Evolutionary conservation across 2,113 vertebrate genomes (phyloP), one percentile per base, ranked within the genome.

Genomic region (Nibea albiflora): DNA sequence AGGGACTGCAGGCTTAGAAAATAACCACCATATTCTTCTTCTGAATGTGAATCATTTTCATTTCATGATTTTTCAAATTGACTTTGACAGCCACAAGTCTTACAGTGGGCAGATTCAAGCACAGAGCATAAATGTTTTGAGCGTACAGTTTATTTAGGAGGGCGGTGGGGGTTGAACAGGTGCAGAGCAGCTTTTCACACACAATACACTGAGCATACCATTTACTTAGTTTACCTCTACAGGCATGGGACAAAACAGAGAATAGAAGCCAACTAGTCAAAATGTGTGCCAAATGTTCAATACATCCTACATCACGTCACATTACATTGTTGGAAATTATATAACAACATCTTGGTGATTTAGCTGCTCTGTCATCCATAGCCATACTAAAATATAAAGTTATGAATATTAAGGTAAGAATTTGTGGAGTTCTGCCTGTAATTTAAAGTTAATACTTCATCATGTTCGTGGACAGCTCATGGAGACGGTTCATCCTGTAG

Each of bases 1-100:
- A 47, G 31, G 20, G 35, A 73, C 35, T 60, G 57, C 44, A 81
- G 46, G 54, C 53, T 70, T 44, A 57, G 28, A 63, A 20, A 73
- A 58, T 54, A 56, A 67, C 0, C 4, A 42, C 35, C 19, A 53
- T 35, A 17, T 39, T 76, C 62, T n/a, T 46, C 9, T n/a, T 46
- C 9, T 77, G 31, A 81, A 68, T 73, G 57, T 53, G 60, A 80
- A 69, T 66, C 52, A 67, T 69, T 82, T 70, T 56, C 19, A 60
- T 50, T 75, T 64, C 31, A 54, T 60, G 24, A 22, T 74, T 68
- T 79, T 28, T 42, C 26, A 35, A 47, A 74, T 26, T 63, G 14
- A 71, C 42, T 42, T 28, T 44, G 47, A n/a, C 9, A n/a, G 52
- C 31, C 24, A 15, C 20, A 52, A 39, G 4, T 52, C 58, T 64